Evolutionary conservation across 2,888 invertebrate species (phyloP), one percentile per base, ranked within the genome.

Genomic region (Scrobipalpa atriplicella): DNA sequence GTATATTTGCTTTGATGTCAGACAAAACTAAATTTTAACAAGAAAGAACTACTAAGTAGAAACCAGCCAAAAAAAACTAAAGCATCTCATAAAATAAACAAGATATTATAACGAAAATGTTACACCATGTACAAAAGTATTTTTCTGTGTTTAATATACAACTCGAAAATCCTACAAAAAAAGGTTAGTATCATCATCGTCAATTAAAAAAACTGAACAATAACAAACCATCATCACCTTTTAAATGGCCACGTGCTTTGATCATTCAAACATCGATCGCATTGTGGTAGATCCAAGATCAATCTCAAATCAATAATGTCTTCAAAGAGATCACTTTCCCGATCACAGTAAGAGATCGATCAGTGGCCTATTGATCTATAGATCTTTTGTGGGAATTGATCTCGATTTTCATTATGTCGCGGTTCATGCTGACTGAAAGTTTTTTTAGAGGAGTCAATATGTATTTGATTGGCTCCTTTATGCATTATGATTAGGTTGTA

Each of bases 321-420:
- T 78, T 84, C 83, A 86, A 90, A 85, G 83, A 88, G 86, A 85
- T 79, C 83, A 84, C 86, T 84, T 85, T 85, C 84, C 81, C 79
- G 83, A 85, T 86, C 92, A 80, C 89, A 87, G 90, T 90, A 78
- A 89, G 89, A 84, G 85, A 89, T 86, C 90, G 86, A 89, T 88
- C 85, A 85, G 82, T 82, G 88, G 84, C 86, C 86, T 86, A 85
- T 84, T 82, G 88, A 84, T 86, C 86, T 86, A 85, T 84, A 83
- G 81, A 84, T 84, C 87, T 85, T 82, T 92, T 92, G 92, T 92
- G 83, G 80, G 77, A 89, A 89, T 91, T 89, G 90, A 90, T 89
- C 82, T 83, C 74, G 75, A 78, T 81, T 79, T 87, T 84, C 87
- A 89, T 90, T 87, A 78, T 79, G 79, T 78, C 78, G 84, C 81